Base-by-base conservation (phyloP, 1,140 invertebrate species). In the Panagrolaimus sp. region DNA sequence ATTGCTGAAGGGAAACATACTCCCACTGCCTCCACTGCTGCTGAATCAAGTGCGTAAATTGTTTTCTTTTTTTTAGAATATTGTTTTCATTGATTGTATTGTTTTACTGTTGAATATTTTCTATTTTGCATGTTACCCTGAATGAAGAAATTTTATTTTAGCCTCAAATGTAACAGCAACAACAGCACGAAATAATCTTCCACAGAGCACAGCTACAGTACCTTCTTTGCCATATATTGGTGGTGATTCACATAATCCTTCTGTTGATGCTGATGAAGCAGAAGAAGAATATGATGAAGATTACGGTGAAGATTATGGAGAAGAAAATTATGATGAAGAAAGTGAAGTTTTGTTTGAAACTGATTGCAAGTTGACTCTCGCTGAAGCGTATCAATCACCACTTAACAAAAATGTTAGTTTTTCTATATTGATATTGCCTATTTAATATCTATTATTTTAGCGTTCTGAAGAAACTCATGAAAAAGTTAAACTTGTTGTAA, bases 121-220 rank as follows among this genome's bases (percentile, higher is more conserved):
- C 20, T 20, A 25, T 25, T n/a, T 57, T 20, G 51, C 20, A 57
- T 57, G 51, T 57, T 57, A 20, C 20, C 27, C 51, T 16, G 9
- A 57, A 27, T 57, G 27, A 57, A 57, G 20, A 27, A 57, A 57
- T 20, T 57, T 20, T 38, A 38, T 57, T 57, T 57, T 57, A 57
- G 51, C 51, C 14, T 3, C 51, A 27, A 57, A 16, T 57, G 20
- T 8, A 4, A 27, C 13, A 27, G 11, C 20, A 25, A 16, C 13
- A 27, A 57, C 20, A 27, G 9, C 51, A 20, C n/a, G n/a, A n/a
- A 27, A 25, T 57, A 27, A 20, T 20, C 51, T 16, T 20, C 11
- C 20, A n/a, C 51, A 14, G 11, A 27, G 20, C 9, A 57, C 47
- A 48, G 20, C 47, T 23, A 14, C 47, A 1, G 14, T 23, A n/a